These are phyloP conservation scores for Drosophila novamexicana DNA, from an alignment of 1,140 invertebrate species.

Conservation along the genomic window DNA sequence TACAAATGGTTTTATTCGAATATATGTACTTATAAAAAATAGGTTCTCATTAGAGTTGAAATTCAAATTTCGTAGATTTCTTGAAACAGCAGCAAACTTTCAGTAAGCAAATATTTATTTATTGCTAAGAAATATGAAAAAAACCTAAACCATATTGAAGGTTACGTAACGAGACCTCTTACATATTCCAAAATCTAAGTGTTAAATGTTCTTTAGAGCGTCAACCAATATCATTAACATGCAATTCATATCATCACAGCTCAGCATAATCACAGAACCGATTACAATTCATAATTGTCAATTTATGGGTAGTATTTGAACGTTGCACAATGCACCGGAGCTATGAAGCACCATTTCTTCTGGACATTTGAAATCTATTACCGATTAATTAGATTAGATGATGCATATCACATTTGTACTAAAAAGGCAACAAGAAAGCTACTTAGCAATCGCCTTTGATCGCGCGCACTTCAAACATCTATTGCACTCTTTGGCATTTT, in stretches of 20 bases:
- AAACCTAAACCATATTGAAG: background rate
- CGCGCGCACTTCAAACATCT: constrained; percentile 36
- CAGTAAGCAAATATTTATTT: constrained; percentile 24
- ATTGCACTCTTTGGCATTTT: constrained; percentile 34
- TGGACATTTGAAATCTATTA: constrained; percentile 30
- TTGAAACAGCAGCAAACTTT: background rate
- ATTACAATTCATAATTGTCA: background rate
- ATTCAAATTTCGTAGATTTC: constrained; percentile 18
- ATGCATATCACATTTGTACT: constrained; percentile 46
- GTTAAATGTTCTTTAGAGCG: constrained; percentile 29
- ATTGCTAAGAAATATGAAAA: constrained; percentile 1
- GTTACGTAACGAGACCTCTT: background rate
- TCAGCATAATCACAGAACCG: constrained; percentile 19
- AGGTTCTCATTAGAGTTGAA: constrained; percentile 36
- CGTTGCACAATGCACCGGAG: constrained; percentile 30
- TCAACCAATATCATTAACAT: constrained; percentile 47
- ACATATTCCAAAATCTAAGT: constrained; percentile 15
- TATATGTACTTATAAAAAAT: background rate
- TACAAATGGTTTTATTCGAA: constrained; percentile 24
- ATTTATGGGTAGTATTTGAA: background rate
- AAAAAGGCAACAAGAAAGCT: constrained; percentile 3
- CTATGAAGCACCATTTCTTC: constrained; percentile 42
- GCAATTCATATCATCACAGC: constrained; percentile 63
- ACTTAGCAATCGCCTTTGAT: constrained; percentile 33
- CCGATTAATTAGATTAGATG: constrained; percentile 33